Base-by-base conservation (phyloP, 2,888 invertebrate genomes). In the Lepas anatifera region DNA sequence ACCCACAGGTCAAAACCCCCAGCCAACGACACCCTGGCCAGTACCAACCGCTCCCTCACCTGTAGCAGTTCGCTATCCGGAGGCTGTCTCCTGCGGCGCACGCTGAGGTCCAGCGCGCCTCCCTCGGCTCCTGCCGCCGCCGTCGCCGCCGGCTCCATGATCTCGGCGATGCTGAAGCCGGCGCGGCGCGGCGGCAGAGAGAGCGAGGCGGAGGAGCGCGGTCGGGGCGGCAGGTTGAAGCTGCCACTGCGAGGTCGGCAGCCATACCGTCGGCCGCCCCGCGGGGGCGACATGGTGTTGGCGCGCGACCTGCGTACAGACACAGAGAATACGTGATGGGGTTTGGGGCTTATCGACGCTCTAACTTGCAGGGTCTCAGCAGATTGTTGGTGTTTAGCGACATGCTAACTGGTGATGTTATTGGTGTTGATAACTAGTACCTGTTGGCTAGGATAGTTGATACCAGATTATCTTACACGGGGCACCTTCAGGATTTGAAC, bases 161-260 rank as follows among this genome's bases (percentile, higher is more conserved):
- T 18, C 35, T 58, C 58, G 35, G 58, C 58, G 58, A 58, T 58
- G 35, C 58, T 58, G 35, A 58, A 58, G 35, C 58, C 58, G 58
- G 58, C 58, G 58, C 58, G 58, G 7, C 58, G 32, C 58, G 58
- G 58, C 52, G 52, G 29, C 52, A 29, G 16, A 11, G 52, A 16
- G 18, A 58, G 58, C 58, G 58, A 58, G 16, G 58, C 58, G 2
- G 58, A 58, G 22, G 58, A 58, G 58, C 58, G 3, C 22, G 58
- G 58, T 35, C 58, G 58, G 32, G 32, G 32, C 35, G 58, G 58
- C 58, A 58, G 58, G 6, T 16, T 58, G 35, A 58, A 58, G 58
- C 58, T 58, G 22, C 58, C 32, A 35, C 58, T 58, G 32, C 58
- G 32, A 32, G 58, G 58, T 10, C 58, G 32, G 35, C 58, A 32